Base-by-base conservation (phyloP, 2,888 invertebrate species). In the Rhynchonema sp. region DNA sequence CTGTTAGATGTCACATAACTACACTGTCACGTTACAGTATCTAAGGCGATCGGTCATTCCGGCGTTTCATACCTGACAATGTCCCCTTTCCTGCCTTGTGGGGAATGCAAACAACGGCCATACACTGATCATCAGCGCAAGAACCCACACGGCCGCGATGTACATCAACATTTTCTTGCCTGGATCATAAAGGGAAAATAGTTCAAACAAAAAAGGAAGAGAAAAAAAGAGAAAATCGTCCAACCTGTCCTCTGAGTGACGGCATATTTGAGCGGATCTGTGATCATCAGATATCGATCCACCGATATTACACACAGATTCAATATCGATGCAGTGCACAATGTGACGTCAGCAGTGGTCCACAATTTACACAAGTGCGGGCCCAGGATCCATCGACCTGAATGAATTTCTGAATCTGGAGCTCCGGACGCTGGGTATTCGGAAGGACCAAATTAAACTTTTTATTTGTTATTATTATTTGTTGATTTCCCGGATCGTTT, bases 251-350 rank as follows among this genome's bases (percentile, higher is more conserved):
- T 3, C 20, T 29, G 3, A 3, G 29, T 28, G 29, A 28, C 55
- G 17, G 22, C 55, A n/a, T 55, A 55, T 22, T 13, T 20, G 1
- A 55, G 28, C 3, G 55, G 55, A 13, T 55, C 55, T 3, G 55
- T 28, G 55, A 55, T 55, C 2, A 28, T 28, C 22, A n/a, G 23
- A 26, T 55, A 55, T 20, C 54, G n/a, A 38, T 56, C 56, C 2
- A 56, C 56, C 20, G 25, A 25, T 25, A 56, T 56, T 23, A 29
- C 56, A 26, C 56, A 56, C 23, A 56, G 56, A 29, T 56, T 56
- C 22, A 56, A 26, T 20, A 56, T 56, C 38, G 25, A 25, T 3
- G 56, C 56, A 1, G 56, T 56, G 56, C 56, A 56, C 38, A 56
- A 26, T 6, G 56, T 56, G 38, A 56, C 56, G 38, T 56, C 56